Evolutionary conservation across 2,797 vertebrate species (phyloP), one percentile per base, ranked within the genome.

Genomic region (Gorsachius magnificus): DNA sequence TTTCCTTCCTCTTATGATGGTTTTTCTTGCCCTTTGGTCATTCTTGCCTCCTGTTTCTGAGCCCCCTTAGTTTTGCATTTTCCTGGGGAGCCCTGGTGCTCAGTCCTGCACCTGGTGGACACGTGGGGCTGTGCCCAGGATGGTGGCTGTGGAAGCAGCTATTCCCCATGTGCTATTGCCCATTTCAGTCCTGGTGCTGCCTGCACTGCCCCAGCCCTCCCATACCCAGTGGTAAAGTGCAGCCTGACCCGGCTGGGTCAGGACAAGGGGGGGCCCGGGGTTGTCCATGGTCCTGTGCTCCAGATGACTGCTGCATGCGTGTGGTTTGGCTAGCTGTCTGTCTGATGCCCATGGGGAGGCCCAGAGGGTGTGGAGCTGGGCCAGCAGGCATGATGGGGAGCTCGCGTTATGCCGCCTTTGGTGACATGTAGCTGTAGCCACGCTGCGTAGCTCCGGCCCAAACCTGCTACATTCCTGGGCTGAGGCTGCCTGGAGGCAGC

Each of bases 111-210:
- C 50, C 45, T 6, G 1, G 5, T 19, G 5, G 45, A 35, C 0
- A 0, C 1, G 2, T 46, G 56, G 48, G 48, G 29, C 64, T 64
- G 29, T 57, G 50, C 22, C 26, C 15, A 21, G 54, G 61, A 18
- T 51, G 64, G 6, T 6, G 29, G 29, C 46, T 71, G 14, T n/a
- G 58, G n/a, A 10, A 18, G 20, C 33, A 26, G 21, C 35, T 41
- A 3, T 43, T 63, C 56, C 18, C 20, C 28, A 31, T 0, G 1
- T 18, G 24, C 46, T 28, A 18, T 12, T 22, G 33, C 41, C 33
- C 0, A 0, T 66, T 48, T 19, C 0, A 10, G 17, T 60, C 7
- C 16, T 0, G 1, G 57, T 33, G 28, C 31, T 38, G 29, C 58
- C 38, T 9, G 41, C 3, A 6, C 72, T 65, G 41, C 20, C 54